Evolutionary conservation across 2,113 vertebrate genomes (phyloP), one percentile per base, ranked within the genome.

Genomic region (Taurulus bubalis): DNA sequence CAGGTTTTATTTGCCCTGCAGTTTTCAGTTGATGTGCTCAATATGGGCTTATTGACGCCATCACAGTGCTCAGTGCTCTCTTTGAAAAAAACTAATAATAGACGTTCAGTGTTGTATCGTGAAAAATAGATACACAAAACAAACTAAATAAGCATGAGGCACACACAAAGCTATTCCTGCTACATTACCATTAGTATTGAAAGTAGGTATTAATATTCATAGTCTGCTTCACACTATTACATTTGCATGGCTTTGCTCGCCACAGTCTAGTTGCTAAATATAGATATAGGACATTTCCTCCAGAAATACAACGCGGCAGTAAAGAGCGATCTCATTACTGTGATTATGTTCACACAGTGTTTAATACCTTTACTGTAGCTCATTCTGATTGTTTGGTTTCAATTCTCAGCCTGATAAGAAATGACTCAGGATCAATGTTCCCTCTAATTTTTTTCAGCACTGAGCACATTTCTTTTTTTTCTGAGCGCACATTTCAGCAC

Each of bases 151-250:
- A 80, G 84, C 71, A 89, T 24, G 60, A 84, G 80, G 56, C 12
- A 10, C 82, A 32, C 30, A 83, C 74, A 85, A 87, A 77, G 73
- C 71, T 90, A 82, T 86, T 83, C 58, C 65, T 85, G 75, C 65
- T 79, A 34, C 80, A 75, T 87, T 81, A 64, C 63, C 49, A 79
- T 75, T 86, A 80, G 76, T 64, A 55, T 36, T 51, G 62, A 75
- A 77, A 84, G 69, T 84, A 53, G 77, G 66, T 75, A 91, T 92
- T 87, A 93, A 93, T 92, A 81, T 94, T 92, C 84, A 93, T 90
- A 87, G 75, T 75, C 62, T 87, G 78, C 71, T 91, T 89, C 75
- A 65, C 79, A 75, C 72, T 67, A 69, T 79, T 80, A 55, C 75
- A 83, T 87, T 88, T 82, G 85, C 76, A 78, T 65, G 49, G 62